Conservation (phyloP, 2,113 vertebrate species). For the Ursus arctos region DNA sequence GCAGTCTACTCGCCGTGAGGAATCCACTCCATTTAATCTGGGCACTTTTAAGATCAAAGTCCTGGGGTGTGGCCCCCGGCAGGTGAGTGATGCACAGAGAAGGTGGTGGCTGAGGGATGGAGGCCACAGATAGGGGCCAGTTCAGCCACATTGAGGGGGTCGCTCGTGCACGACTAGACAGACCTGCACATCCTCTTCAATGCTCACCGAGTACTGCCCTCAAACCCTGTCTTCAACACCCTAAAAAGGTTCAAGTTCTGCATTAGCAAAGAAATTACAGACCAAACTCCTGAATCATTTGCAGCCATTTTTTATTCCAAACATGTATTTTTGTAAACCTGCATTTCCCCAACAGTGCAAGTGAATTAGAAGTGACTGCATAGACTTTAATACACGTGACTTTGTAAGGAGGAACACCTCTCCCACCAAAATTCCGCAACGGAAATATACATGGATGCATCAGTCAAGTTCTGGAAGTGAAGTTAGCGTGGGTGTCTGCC, state of each 20-base stretch:
- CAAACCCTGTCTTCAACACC: neutral
- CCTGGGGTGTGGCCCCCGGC: neutral
- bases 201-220: accelerated
- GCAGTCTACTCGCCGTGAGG: neutral
- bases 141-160: neutral
- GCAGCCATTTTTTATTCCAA: conserved; percentile 87
- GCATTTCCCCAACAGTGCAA: conserved; percentile 89
- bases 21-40: neutral
- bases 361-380: conserved; percentile 87
- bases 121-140: neutral
- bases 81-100: neutral
- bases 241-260: neutral
- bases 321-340: conserved; percentile 87
- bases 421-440: conserved; percentile 73
- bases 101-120: neutral
- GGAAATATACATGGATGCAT: conserved; percentile 64
- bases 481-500: conserved; percentile 42
- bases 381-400: conserved; percentile 82
- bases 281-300: conserved; percentile 59
- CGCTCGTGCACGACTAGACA: neutral
- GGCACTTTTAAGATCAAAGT: neutral
- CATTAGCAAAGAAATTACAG: conserved; percentile 62
- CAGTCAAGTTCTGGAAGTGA: conserved; percentile 73
- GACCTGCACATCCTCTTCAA: neutral
- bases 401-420: conserved; percentile 67